Conservation (phyloP, 1,140 invertebrate species). For the Neuroterus valhalla region DNA sequence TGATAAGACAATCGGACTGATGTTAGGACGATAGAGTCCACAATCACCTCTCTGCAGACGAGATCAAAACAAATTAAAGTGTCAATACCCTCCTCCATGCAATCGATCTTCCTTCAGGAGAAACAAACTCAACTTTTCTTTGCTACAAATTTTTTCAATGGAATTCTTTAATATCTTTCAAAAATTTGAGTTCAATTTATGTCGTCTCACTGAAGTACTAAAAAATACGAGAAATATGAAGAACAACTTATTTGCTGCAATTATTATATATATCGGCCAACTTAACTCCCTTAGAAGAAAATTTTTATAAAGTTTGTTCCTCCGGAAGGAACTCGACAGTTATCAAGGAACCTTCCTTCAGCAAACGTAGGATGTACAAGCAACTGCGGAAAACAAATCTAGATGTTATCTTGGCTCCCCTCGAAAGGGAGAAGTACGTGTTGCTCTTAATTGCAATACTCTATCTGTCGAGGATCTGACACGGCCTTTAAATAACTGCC, state of each 20-base stretch:
- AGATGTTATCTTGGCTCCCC: not conserved
- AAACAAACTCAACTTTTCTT: constrained; percentile 1
- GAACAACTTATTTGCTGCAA: too few relatives aligned
- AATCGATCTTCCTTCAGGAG: constrained; percentile 1
- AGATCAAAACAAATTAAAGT: not conserved
- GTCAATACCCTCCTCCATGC: not conserved
- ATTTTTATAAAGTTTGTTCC: not conserved
- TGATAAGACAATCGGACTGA: constrained; percentile 2
- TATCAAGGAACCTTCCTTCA: not conserved
- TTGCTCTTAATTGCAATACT: constrained; percentile 1
- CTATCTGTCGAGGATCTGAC: constrained; percentile 41
- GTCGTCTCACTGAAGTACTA: not conserved
- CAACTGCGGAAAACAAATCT: constrained; percentile 4
- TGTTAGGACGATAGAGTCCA: not conserved
- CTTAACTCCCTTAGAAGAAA: too few relatives aligned
- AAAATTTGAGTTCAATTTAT: not conserved
- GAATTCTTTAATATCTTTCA: not conserved
- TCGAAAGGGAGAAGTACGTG: not conserved
- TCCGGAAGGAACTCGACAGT: not conserved
- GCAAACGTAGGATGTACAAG: not conserved
- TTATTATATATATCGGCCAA: too few relatives aligned
- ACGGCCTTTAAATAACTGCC: constrained; percentile 69
- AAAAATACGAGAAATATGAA: not conserved
- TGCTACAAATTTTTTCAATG: not conserved
- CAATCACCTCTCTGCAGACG: not conserved